phyloP scores from a whole-genome alignment of 2,797 vertebrate species.

The Ceryle rudis region DNA sequence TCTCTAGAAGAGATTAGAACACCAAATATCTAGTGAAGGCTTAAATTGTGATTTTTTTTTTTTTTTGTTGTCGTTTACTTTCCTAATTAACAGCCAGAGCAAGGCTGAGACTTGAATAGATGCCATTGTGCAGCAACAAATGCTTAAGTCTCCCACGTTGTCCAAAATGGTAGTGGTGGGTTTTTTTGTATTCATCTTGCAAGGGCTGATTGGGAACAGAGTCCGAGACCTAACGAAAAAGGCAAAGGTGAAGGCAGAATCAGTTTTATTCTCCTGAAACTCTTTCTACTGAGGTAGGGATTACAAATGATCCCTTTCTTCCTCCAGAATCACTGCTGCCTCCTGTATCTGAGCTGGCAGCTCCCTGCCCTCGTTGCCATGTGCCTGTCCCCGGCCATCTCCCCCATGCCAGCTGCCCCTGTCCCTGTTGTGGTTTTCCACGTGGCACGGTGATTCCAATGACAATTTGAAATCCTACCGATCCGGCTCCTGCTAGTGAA shows the following conservation, averaged over 20 bases:
- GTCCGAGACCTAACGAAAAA: neutral
- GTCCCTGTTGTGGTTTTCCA: neutral
- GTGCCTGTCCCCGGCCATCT: fast-evolving
- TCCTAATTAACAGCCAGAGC: neutral
- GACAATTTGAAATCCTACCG: neutral
- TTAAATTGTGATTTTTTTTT: neutral
- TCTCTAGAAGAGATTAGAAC: slow-evolving; percentile 14
- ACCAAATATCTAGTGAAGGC: neutral
- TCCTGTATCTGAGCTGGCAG: fast-evolving
- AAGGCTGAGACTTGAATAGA: neutral
- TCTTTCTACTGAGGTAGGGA: neutral
- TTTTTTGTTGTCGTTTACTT: neutral
- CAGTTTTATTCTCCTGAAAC: neutral
- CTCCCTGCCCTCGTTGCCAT: neutral
- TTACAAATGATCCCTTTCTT: neutral
- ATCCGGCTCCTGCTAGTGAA: neutral
- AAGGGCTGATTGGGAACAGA: neutral
- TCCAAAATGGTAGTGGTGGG: neutral
- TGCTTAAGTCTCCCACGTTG: neutral
- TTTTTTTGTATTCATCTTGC: neutral
- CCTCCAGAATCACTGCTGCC: neutral
- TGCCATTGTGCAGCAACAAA: neutral
- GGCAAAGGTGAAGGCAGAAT: neutral
- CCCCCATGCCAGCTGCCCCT: fast-evolving
- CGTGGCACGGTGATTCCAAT: fast-evolving